A percentile compares a stretch with the other conserved stretches of the same genome.
Evolutionary conservation across 53 echinoderm and acorn worm species (phyloP).

Genomic region (Mesocentrotus franciscanus): DNA sequence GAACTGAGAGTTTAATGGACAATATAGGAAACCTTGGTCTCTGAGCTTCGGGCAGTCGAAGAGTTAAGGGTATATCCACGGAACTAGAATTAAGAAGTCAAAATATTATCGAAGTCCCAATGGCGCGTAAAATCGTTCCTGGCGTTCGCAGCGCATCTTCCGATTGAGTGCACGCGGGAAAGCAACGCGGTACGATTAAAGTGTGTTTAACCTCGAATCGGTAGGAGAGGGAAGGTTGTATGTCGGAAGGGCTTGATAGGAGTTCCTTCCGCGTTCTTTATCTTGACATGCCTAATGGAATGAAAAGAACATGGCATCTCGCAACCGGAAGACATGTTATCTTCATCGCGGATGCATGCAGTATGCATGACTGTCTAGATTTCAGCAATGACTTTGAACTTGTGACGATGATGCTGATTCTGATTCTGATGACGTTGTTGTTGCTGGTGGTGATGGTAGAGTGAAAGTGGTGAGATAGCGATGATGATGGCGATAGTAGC

Average conservation of each 20-base stretch:
- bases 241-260: neutral
- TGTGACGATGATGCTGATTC: neutral
- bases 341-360: neutral
- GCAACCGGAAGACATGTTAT: neutral
- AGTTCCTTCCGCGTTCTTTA: neutral
- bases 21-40: neutral
- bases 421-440: neutral
- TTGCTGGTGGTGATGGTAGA: neutral
- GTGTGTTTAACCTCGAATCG: conserved; percentile 13
- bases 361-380: neutral
- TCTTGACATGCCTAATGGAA: conserved; percentile 15
- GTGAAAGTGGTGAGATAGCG: neutral
- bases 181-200: conserved; percentile 43
- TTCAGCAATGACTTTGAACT: neutral
- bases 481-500: neutral
- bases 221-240: neutral
- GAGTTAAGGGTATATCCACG: neutral
- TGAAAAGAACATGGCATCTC: conserved; percentile 6
- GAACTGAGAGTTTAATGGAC: too few species aligned
- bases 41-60: neutral
- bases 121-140: conserved; percentile 51
- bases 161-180: neutral
- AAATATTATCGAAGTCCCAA: conserved; percentile 55
- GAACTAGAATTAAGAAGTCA: conserved; percentile 33
- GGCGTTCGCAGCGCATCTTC: conserved; percentile 31